A percentile compares a stretch with the other conserved stretches of the same genome.
Conservation (phyloP, 2,888 invertebrate genomes). For the Liodrosophila aerea region DNA sequence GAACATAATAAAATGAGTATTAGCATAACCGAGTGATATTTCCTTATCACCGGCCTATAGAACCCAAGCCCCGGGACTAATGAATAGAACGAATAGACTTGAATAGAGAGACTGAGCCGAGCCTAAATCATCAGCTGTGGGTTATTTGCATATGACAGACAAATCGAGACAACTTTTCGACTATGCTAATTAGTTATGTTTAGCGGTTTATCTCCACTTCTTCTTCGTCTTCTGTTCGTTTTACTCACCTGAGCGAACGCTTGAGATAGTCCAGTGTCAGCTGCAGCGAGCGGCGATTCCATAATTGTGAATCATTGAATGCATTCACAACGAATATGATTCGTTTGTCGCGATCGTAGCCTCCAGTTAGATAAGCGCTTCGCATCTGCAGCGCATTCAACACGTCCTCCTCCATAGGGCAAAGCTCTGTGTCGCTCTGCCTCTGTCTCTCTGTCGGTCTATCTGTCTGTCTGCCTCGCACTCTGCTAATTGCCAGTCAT, state of each 20-base stretch:
- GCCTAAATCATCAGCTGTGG: constrained; percentile 56
- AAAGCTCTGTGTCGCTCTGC: background rate
- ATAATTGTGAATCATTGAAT: constrained; percentile 84
- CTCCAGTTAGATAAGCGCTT: constrained; percentile 86
- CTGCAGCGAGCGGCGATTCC: constrained; percentile 81
- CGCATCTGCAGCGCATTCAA: constrained; percentile 85
- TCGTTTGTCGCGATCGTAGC: constrained; percentile 86
- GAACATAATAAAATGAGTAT: constrained; percentile 23
- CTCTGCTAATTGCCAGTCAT: constrained; percentile 32
- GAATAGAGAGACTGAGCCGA: constrained; percentile 11
- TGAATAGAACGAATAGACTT: constrained; percentile 46
- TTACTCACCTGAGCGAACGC: constrained; percentile 81
- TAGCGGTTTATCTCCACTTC: constrained; percentile 33
- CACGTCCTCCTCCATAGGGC: constrained; percentile 84
- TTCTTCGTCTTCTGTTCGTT: background rate
- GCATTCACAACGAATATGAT: constrained; percentile 86
- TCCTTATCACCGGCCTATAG: constrained; percentile 15
- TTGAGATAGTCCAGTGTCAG: constrained; percentile 81
- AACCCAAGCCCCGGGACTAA: constrained; percentile 31
- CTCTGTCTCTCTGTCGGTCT: background rate
- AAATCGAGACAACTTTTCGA: constrained; percentile 11
- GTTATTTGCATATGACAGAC: constrained; percentile 58
- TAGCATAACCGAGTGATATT: constrained; percentile 31
- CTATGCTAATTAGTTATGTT: constrained; percentile 57
- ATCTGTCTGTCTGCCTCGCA: constrained; percentile 36